Base-by-base conservation (phyloP, 2,113 vertebrate genomes). In the Rattus rattus region DNA sequence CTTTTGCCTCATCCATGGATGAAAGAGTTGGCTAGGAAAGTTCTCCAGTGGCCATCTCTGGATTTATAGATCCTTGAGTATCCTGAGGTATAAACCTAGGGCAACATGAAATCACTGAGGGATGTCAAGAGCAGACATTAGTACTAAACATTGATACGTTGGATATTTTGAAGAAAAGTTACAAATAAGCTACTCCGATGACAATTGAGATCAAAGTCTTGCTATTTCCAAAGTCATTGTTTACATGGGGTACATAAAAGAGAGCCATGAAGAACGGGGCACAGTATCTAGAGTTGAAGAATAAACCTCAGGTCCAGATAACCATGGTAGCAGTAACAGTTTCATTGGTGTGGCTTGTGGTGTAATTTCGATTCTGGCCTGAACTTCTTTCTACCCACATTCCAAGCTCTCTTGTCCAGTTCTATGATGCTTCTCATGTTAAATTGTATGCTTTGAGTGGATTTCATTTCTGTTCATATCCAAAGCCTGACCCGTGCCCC, bases 391-490 rank as follows among this genome's bases (percentile, higher is more conserved):
- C 87, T 96, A 52, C 24, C 10, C 43, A 89, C 26, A 80, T 91
- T 85, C 63, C 93, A 86, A 89, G 86, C 83, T 79, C 70, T 8
- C 28, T 87, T 63, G 89, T 63, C 36, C 26, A 73, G 7, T 22
- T 84, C 59, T 39, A 33, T 10, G 8, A 24, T 52, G 33, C 47
- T 81, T 94, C 70, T 92, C 76, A 33, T 88, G 2, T 30, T 94
- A 67, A 85, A 33, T 14, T 47, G 28, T 76, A 67, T 12, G 84
- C 63, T 77, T 69, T 80, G 24, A 49, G 72, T 69, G 80, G 47
- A 63, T 36, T 88, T 80, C 39, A 73, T 81, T 92, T 94, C 65
- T 91, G 19, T 24, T 91, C 43, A 92, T n/a, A 79, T 49, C 70
- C 19, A 77, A 65, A 20, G 24, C 1, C 36, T 75, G 88, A 79